Base-by-base conservation (phyloP, 2,888 invertebrate genomes). In the Eupithecia tripunctaria region DNA sequence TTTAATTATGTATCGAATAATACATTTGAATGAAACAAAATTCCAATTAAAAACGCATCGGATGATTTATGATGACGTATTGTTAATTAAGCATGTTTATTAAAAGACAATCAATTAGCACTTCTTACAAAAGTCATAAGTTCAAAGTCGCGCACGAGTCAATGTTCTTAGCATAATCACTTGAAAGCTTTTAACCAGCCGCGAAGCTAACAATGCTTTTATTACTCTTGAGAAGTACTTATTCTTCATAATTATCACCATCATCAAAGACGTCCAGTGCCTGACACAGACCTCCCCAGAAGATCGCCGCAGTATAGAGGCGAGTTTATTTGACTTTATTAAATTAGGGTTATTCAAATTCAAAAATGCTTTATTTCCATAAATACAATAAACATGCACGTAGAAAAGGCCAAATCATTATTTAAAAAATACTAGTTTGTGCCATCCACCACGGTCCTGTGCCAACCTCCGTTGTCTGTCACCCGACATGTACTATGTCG, bases 41-140 rank as follows among this genome's bases (percentile, higher is more conserved):
- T 32, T 63, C 18, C 12, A 32, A 63, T 32, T 63, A 63, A 32
- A 36, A 56, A 56, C 25, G 25, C 12, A 25, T 56, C 21, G 8
- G 64, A 63, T 78, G 74, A 78, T 78, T 79, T 73, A 77, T 75
- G 56, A 65, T 18, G 32, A 66, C 47, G 43, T 68, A 47, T 67
- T 51, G 29, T 63, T 74, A 76, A 76, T 74, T 77, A 72, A 66
- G 36, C 29, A 63, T 43, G 43, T 72, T 67, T 75, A 68, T 68
- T 68, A 68, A 70, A 74, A 73, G 21, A 60, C 27, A 62, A 63
- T 73, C 67, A 77, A 79, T 77, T 76, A 77, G 72, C 65, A 47
- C n/a, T 64, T 36, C 5, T 41, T 43, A 74, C 71, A 65, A 60
- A n/a, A 56, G 56, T 25, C 25, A 56, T 21, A 56, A 60, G 29